Evolutionary conservation across 2,888 invertebrate species (phyloP).

Genomic region (Druceiella hillmani): DNA sequence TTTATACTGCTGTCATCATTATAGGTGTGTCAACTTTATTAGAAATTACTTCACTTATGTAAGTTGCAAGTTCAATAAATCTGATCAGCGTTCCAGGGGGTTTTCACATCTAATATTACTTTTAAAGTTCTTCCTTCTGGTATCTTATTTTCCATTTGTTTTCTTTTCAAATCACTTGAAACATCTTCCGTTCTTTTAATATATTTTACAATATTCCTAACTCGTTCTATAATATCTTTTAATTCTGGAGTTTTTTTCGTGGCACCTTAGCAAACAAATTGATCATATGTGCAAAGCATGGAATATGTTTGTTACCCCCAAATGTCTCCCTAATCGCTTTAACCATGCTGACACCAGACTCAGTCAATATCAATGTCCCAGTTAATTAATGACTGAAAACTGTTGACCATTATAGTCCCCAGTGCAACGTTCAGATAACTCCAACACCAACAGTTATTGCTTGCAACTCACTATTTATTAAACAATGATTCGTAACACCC

Average conservation of each 20-base stretch:
- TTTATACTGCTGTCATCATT: conserved; percentile 11
- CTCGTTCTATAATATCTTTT: conserved; percentile 4
- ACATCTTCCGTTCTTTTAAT: conserved; percentile 7
- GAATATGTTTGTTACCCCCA: conserved; percentile 1
- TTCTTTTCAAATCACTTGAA: conserved; percentile 8
- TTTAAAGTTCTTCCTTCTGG: conserved; percentile 7
- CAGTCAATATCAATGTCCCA: too few relatives aligned
- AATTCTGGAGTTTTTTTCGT: background rate
- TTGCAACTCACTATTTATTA: too few relatives aligned
- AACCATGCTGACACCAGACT: too few relatives aligned
- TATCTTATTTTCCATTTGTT: conserved; percentile 10
- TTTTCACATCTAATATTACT: too few relatives aligned
- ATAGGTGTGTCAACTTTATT: conserved; percentile 10
- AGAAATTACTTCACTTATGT: conserved; percentile 10
- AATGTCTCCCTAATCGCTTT: too few relatives aligned
- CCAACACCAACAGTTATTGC: too few relatives aligned
- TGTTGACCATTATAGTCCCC: too few relatives aligned
- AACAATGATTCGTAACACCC: too few relatives aligned
- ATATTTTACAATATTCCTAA: conserved; percentile 6
- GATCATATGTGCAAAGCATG: conserved; percentile 3
- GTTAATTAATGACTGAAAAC: too few relatives aligned
- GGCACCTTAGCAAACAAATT: background rate
- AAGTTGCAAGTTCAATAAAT: conserved; percentile 9
- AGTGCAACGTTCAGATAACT: too few relatives aligned
- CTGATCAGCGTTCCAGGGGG: conserved; percentile 8